Evolutionary conservation across 2,888 invertebrate genomes (phyloP), one percentile per base, ranked within the genome.

Genomic region (Tolmerus cingulatus): DNA sequence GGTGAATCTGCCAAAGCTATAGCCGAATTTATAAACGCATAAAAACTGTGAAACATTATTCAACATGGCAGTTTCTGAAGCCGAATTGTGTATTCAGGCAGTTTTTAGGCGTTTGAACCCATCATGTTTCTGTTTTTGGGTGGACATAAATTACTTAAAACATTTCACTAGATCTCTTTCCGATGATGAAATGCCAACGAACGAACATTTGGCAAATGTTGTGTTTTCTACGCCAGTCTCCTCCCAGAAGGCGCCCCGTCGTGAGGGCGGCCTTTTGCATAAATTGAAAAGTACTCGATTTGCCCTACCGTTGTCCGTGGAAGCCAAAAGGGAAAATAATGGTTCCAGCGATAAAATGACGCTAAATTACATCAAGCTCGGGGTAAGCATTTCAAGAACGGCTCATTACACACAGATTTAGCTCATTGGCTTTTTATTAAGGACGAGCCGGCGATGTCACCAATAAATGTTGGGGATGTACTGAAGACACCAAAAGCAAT

Each of bases 161-260:
- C 37, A 37, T 19, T 76, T 76, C 4, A 90, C 40, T 89, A 94
- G 95, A 89, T 95, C 95, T 91, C 93, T 93, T 0, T 95, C 95
- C 3, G 95, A 95, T 90, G 94, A 95, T 88, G 95, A 95, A 89
- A 93, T 94, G 89, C 93, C 94, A 89, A 93, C 94, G 77, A 93
- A 94, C 89, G 94, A 92, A 40, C 91, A 90, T 88, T 89, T 91
- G 12, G 90, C 94, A 0, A 95, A 96, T 89, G 96, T 97, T 0
- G 96, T 96, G 88, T 96, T 97, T 90, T 97, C 97, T 5, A 97
- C 97, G 2, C 97, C 97, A 1, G 96, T 97, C 0, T 95, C 95
- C 0, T 93, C 93, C 14, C 93, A 93, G 88, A 94, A 94, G 89
- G 92, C 94, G 86, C 93, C 93, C 89, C 96, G 88, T 94, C 95